Conservation (phyloP, 1,140 invertebrate species). For the Caerostris darwini region DNA sequence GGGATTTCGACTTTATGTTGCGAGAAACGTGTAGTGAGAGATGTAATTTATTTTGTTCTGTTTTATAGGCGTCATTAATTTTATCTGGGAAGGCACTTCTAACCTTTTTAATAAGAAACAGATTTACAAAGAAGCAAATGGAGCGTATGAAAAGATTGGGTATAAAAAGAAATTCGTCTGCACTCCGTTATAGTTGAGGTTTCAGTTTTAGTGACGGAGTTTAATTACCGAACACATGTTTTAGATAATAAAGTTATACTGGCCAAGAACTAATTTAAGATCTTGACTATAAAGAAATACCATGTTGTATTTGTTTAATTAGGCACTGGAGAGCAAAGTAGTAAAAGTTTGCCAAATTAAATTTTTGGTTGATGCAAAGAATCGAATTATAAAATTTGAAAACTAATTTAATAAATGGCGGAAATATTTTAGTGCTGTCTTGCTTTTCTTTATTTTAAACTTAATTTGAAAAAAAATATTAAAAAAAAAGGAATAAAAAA, state of each 20-base stretch:
- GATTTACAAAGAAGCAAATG: neutral
- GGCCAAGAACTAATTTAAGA: too few species aligned
- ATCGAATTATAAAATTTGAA: too few species aligned
- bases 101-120: neutral
- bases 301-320: too few species aligned
- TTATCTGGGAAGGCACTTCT: neutral
- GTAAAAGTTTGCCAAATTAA: too few species aligned
- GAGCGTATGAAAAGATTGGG: neutral
- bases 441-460: too few species aligned
- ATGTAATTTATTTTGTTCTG: neutral
- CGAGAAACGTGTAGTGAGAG: neutral
- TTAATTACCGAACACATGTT: neutral
- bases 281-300: too few species aligned
- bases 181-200: neutral
- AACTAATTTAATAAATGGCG: too few species aligned
- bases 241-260: neutral
- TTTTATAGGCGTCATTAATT: neutral
- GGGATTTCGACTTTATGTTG: slow-evolving; percentile 21
- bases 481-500: too few species aligned
- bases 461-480: too few species aligned
- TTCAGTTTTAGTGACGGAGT: neutral
- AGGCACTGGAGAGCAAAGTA: too few species aligned
- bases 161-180: neutral
- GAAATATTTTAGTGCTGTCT: too few species aligned
- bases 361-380: too few species aligned